Percentiles rank a stretch among this genome's conserved stretches.
These are phyloP conservation scores for roundworm (Caenorhabditis elegans) DNA, from an alignment of 1,140 invertebrate genomes.

Conservation along the genomic window WBcel235 BX284602.5:9421501-9422000, in stretches of 20 bases:
- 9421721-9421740: slow-evolving; percentile 35
- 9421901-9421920: not conserved
- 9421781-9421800: slow-evolving; percentile 33
- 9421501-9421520: slow-evolving; percentile 1
- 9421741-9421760: not conserved
- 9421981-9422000: not conserved
- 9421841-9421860: slow-evolving; percentile 1
- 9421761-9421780: slow-evolving; percentile 20
- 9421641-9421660: too few relatives aligned
- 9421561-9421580: not conserved
- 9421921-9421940: not conserved
- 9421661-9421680: slow-evolving; percentile 29
- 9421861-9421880: not conserved
- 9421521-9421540: not conserved
- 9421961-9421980: not conserved
- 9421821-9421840: not conserved
- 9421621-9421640: not conserved
- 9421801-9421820: slow-evolving; percentile 17
- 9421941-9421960: too few relatives aligned
- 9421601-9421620: slow-evolving; percentile 1
- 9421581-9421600: slow-evolving; percentile 26
- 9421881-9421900: not conserved
- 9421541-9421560: slow-evolving; percentile 20
- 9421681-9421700: slow-evolving; percentile 33
- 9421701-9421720: slow-evolving; percentile 34